These are phyloP conservation scores for Tachina fera DNA, from an alignment of 2,888 invertebrate species.

Conservation along the genomic window DNA sequence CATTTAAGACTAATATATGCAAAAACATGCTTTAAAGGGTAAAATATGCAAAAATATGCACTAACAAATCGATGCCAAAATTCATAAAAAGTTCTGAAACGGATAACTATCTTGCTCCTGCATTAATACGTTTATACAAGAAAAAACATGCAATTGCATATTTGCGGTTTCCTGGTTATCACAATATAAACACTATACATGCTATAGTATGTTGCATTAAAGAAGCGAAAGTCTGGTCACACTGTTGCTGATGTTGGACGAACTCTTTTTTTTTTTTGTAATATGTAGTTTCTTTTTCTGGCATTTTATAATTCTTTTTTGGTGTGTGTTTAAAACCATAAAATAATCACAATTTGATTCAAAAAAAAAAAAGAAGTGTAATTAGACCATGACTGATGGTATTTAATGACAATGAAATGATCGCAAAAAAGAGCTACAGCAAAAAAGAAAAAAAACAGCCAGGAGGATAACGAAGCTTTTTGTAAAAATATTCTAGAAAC, in stretches of 20 bases:
- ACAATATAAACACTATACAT: too few species aligned
- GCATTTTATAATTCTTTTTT: slow-evolving; percentile 2
- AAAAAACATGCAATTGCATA: too few species aligned
- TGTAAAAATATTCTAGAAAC: not conserved
- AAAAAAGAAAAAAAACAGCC: not conserved
- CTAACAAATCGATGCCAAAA: too few species aligned
- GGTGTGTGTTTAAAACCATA: slow-evolving; percentile 39
- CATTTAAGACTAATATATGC: too few species aligned
- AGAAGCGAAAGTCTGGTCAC: not conserved
- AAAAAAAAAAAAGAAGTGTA: slow-evolving; percentile 72
- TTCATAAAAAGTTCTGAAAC: too few species aligned
- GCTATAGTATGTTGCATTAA: too few species aligned
- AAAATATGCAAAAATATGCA: too few species aligned
- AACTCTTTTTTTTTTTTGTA: not conserved
- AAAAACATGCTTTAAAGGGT: too few species aligned
- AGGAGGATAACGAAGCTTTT: slow-evolving; percentile 51
- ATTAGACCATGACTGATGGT: slow-evolving; percentile 79
- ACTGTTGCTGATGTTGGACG: slow-evolving; percentile 26
- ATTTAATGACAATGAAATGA: slow-evolving; percentile 70
- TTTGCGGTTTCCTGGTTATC: too few species aligned
- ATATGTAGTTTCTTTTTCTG: slow-evolving; percentile 1
- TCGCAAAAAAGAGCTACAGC: slow-evolving; percentile 18
- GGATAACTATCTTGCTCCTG: too few species aligned
- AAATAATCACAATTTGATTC: slow-evolving; percentile 48
- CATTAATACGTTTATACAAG: too few species aligned